Evolutionary conservation across 2,888 invertebrate species (phyloP), one percentile per base, ranked within the genome.

Genomic region (Chloroclysta siterata): DNA sequence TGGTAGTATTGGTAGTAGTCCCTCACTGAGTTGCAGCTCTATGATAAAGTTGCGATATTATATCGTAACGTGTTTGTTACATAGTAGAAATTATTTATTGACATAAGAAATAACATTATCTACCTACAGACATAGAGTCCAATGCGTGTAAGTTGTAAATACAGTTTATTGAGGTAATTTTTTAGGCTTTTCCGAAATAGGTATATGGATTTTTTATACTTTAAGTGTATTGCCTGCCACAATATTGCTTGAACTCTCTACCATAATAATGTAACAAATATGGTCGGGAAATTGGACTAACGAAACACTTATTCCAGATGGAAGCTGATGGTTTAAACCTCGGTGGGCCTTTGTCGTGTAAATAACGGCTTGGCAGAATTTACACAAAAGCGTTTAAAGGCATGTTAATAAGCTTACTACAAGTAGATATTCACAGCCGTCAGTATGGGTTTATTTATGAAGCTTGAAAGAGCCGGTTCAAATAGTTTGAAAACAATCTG

Each of bases 401-500:
- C 50, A 63, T 53, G 50, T 39, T 53, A 60, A 53, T 47, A 17
- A 33, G 33, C 33, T 33, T 33, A 33, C 33, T 33, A 8, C 33
- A 48, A 53, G 39, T 56, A 53, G 28, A 29, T 55, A 60, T 48
- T 42, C 48, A 57, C 42, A 28, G 42, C n/a, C 52, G 3, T 14
- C 55, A 67, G 59, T 54, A 41, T 29, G 67, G 71, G 70, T 72
- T 71, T 61, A 51, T 58, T 57, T 51, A 47, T 29, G 53, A 36
- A 44, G 58, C 39, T 53, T 29, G 39, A 52, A 58, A 54, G 53
- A 60, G 65, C 72, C 76, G 81, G 79, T 79, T 77, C 71, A 77
- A 75, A 79, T 83, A 72, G 65, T 74, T 70, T 80, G 72, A 78
- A 80, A 75, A 68, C 70, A 46, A 76, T 79, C 76, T 73, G 70